Evolutionary conservation across 2,113 vertebrate genomes (phyloP).

Genomic region (Poeciliopsis retropinna): DNA sequence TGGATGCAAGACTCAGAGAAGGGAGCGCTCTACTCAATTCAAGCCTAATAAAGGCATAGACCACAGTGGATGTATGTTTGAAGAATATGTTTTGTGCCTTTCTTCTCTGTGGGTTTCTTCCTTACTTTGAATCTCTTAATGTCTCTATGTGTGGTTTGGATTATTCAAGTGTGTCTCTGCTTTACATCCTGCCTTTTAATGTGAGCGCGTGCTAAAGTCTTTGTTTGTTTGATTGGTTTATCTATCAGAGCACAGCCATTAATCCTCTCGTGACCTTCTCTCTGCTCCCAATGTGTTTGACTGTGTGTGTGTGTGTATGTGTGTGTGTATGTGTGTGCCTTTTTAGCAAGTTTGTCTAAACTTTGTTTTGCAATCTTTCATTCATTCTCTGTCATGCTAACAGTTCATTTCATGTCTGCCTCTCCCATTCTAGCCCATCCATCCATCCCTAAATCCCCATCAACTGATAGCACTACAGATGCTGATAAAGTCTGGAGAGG

Average conservation of each 20-base stretch:
- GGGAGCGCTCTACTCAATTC: conserved; percentile 21
- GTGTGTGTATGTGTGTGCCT: conserved; percentile 22
- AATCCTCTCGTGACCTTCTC: conserved; percentile 75
- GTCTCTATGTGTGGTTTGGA: conserved; percentile 34
- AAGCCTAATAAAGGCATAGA: conserved; percentile 50
- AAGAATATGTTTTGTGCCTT: conserved; percentile 18
- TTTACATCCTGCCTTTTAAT: conserved; percentile 68
- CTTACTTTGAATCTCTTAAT: conserved; percentile 37
- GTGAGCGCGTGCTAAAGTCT: conserved; percentile 51
- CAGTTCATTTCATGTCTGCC: conserved; percentile 21
- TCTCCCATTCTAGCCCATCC: conserved; percentile 41
- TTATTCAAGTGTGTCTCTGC: conserved; percentile 55
- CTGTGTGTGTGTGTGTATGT: conserved; percentile 2
- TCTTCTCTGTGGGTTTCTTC: conserved; percentile 38
- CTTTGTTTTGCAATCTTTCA: conserved; percentile 52
- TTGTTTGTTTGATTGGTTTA: conserved; percentile 76
- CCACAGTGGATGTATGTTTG: conserved; percentile 2
- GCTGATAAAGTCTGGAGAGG: conserved; percentile 56
- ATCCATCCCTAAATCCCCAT: conserved; percentile 43
- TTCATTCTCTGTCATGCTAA: conserved; percentile 4
- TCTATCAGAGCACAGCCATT: conserved; percentile 75
- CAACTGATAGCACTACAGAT: conserved; percentile 53
- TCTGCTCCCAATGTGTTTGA: conserved; percentile 37
- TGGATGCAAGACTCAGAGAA: conserved; percentile 35
- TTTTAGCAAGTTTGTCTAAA: conserved; percentile 53